These are phyloP conservation scores for Psephotus haematonotus DNA, from an alignment of 2,113 vertebrate genomes.

Conservation along the genomic window DNA sequence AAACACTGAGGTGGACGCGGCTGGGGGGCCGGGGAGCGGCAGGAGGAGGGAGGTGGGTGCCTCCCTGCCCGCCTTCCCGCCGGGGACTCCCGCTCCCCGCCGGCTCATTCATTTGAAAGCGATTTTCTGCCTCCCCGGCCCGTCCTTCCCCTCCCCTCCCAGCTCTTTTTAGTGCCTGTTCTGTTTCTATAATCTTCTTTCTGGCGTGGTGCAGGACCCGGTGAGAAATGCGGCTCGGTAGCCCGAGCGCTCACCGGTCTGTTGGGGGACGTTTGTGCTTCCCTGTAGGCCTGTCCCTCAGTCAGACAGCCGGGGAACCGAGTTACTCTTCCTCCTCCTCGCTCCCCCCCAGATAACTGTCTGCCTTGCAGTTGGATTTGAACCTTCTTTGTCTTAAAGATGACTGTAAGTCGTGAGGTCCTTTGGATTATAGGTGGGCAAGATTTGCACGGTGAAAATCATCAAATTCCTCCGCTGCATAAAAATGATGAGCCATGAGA, in stretches of 20 bases:
- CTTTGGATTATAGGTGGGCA: constrained; percentile 15
- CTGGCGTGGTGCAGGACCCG: constrained; percentile 65
- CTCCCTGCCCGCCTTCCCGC: neutral
- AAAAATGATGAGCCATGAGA: constrained; percentile 38
- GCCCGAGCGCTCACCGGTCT: constrained; percentile 26
- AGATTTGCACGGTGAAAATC: neutral
- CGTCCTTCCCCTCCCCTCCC: neutral
- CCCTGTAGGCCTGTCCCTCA: constrained; percentile 39
- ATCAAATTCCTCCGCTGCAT: neutral
- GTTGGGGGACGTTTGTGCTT: constrained; percentile 41
- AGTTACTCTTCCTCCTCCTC: neutral
- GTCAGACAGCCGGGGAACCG: neutral
- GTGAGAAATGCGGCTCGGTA: constrained; percentile 45
- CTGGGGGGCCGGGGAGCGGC: neutral
- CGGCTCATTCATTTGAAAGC: constrained; percentile 55
- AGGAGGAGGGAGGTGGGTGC: neutral
- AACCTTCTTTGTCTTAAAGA: constrained; percentile 73
- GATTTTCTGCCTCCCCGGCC: neutral
- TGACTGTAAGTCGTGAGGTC: constrained; percentile 33
- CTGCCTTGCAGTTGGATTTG: constrained; percentile 53
- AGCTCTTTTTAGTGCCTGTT: constrained; percentile 1
- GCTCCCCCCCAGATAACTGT: neutral
- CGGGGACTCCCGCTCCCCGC: constrained; percentile 22
- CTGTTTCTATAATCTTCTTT: constrained; percentile 33
- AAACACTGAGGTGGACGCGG: neutral